A percentile compares a stretch with the other conserved stretches of the same genome.
These are phyloP conservation scores for Hyaena hyaena DNA, from an alignment of 2,113 vertebrate species.

Conservation along the genomic window DNA sequence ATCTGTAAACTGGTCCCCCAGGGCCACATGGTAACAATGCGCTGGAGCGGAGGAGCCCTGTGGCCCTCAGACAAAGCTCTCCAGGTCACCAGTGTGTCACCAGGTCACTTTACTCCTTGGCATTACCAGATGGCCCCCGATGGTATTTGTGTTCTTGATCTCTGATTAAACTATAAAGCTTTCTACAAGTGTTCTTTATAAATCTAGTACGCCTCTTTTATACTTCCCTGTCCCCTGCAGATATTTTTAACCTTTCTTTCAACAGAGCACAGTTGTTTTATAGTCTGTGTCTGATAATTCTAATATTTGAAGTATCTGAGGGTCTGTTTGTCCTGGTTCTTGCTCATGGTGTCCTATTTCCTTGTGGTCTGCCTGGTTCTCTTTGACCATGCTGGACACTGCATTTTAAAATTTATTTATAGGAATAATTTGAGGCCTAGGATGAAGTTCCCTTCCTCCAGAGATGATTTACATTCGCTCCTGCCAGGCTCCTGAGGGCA, in stretches of 20 bases:
- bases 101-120: neutral
- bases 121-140: neutral
- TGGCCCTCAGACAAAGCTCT: neutral
- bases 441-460: neutral
- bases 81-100: neutral
- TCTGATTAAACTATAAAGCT: slow-evolving; percentile 30
- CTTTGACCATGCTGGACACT: neutral
- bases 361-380: neutral
- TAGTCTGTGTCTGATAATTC: neutral
- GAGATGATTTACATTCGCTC: neutral
- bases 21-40: neutral
- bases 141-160: slow-evolving; percentile 33
- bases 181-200: slow-evolving; percentile 46
- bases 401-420: neutral
- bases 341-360: neutral
- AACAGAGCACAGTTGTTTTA: slow-evolving; percentile 11
- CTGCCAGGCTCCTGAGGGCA: slow-evolving; percentile 12
- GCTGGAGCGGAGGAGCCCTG: neutral
- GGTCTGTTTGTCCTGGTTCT: neutral
- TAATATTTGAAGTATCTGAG: neutral
- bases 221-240: slow-evolving; percentile 9
- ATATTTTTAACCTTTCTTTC: slow-evolving; percentile 17
- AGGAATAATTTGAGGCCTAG: neutral
- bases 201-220: neutral
- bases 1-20: neutral